These are phyloP conservation scores for Thera britannica DNA, from an alignment of 2,888 invertebrate genomes.

Conservation along the genomic window DNA sequence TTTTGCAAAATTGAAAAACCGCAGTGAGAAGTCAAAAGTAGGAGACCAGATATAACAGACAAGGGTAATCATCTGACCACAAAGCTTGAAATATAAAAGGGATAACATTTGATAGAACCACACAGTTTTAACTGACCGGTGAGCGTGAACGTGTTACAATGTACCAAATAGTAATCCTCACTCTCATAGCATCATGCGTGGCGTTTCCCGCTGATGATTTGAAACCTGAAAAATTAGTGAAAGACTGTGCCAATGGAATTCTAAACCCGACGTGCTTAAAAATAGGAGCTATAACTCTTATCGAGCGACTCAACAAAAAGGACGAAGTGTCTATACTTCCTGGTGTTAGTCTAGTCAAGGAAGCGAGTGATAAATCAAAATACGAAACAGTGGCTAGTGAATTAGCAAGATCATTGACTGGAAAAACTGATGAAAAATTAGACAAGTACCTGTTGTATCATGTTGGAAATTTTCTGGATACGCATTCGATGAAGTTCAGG, in stretches of 20 bases:
- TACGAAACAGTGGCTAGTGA: conserved; percentile 83
- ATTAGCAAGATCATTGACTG: conserved; percentile 88
- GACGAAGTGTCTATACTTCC: conserved; percentile 71
- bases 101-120: conserved; percentile 51
- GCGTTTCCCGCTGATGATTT: conserved; percentile 54
- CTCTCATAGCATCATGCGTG: conserved; percentile 44
- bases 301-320: conserved; percentile 72
- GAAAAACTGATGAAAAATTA: conserved; percentile 88
- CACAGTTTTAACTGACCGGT: conserved; percentile 53
- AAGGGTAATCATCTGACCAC: conserved; percentile 68
- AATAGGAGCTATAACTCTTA: conserved; percentile 73
- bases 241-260: conserved; percentile 72
- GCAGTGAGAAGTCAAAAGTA: conserved; percentile 41
- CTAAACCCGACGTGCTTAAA: conserved; percentile 76
- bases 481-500: conserved; percentile 88
- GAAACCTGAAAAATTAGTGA: conserved; percentile 54
- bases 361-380: conserved; percentile 84
- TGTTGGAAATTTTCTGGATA: conserved; percentile 87
- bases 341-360: conserved; percentile 88
- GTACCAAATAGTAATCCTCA: conserved; percentile 50
- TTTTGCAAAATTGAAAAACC: conserved; percentile 17
- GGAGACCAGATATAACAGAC: conserved; percentile 54
- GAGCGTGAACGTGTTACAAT: conserved; percentile 60
- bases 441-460: conserved; percentile 89
- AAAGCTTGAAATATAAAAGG: conserved; percentile 70